Conservation (phyloP, 2,113 vertebrate genomes). For the Cynopterus brachyotis region DNA sequence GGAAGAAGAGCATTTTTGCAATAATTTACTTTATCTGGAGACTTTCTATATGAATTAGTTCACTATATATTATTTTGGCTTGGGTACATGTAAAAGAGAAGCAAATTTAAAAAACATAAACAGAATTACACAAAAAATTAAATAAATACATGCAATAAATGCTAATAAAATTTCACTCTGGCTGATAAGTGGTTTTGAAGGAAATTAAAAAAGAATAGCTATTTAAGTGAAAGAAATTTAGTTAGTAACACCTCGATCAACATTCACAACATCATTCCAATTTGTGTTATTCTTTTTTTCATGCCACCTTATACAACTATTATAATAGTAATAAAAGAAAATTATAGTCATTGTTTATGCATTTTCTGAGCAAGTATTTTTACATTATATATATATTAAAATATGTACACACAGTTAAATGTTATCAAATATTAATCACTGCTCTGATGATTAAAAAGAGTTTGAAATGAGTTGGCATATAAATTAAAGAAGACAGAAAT, state of each 20-base stretch:
- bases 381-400: neutral
- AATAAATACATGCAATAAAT: neutral
- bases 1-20: neutral
- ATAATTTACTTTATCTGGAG: neutral
- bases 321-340: slow-evolving; percentile 7
- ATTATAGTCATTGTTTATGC: neutral
- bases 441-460: neutral
- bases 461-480: neutral
- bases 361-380: neutral
- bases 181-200: neutral
- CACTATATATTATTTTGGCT: neutral
- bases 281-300: neutral
- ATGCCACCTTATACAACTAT: neutral
- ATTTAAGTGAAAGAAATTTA: neutral
- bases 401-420: neutral
- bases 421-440: neutral
- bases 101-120: neutral
- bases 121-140: neutral
- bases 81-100: neutral
- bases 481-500: neutral
- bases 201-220: neutral
- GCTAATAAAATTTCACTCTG: neutral
- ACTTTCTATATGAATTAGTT: neutral
- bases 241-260: neutral
- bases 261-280: neutral